Evolutionary conservation across 2,797 vertebrate genomes (phyloP), one percentile per base, ranked within the genome.

Genomic region (Halcyon badia): DNA sequence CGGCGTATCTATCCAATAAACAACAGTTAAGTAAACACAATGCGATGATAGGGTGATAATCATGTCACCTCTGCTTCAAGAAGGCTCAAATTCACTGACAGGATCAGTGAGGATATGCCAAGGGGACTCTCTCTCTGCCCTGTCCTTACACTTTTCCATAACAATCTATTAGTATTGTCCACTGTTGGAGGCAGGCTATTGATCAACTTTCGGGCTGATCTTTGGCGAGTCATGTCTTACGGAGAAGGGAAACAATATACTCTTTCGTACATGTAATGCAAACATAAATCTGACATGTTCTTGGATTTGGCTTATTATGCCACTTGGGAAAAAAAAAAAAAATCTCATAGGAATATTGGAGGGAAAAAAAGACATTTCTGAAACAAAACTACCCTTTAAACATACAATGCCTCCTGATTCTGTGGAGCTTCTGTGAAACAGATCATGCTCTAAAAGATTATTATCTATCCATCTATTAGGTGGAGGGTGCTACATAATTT

Each of bases 321-420:
- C 33, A 41, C 35, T 54, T 51, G 3, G 6, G 49, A 54, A 58
- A 60, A 73, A 54, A 58, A 60, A 73, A 54, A 18, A 46, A 7
- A 41, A 11, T 25, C 11, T 2, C 17, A 2, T 15, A 30, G 13
- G 20, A 82, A 28, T 46, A 21, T 0, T 17, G 1, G 9, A 4
- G 4, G 2, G 1, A 1, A 9, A 25, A 25, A 20, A 21, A 26
- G 2, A 0, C 1, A 5, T 60, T 90, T 81, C 49, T 64, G 41
- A 69, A 25, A 14, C 54, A 71, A 85, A 12, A 0, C 0, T 2
- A 16, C 4, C 11, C 8, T 31, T 85, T 73, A 24, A 48, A 26
- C 5, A 25, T 41, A 21, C 2, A 61, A 46, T 1, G 0, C 24
- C 21, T 30, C 46, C 4, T 3, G 5, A 1, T n/a, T 58, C 41